A percentile compares a stretch with the other conserved stretches of the same genome.
Evolutionary conservation across 1,140 invertebrate genomes (phyloP).

Genomic region (Listronotus oregonensis): DNA sequence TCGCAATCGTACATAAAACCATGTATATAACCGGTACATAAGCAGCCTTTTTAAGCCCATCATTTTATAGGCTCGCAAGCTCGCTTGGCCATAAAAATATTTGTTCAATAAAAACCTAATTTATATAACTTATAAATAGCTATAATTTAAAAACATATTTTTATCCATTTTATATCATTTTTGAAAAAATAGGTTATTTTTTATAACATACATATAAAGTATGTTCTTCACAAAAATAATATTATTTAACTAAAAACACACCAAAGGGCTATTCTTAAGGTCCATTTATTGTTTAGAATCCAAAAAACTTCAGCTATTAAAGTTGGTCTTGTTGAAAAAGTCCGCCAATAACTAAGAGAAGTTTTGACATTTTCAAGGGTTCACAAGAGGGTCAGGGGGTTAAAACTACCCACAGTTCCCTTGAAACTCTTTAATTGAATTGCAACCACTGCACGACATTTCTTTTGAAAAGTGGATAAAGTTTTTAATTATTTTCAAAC

Average conservation of each 20-base stretch:
- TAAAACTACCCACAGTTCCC: constrained; percentile 10
- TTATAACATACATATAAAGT: no score
- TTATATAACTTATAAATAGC: no score
- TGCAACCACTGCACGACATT: constrained; percentile 52
- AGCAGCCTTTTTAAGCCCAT: no score
- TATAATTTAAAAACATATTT: no score
- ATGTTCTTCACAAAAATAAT: not conserved
- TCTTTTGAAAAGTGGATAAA: constrained; percentile 51
- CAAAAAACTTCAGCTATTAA: constrained; percentile 38
- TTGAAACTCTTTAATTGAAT: constrained; percentile 53
- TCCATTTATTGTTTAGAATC: constrained; percentile 34
- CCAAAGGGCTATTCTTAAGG: not conserved
- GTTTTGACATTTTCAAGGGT: constrained; percentile 46
- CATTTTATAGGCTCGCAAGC: no score
- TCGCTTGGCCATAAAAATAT: no score
- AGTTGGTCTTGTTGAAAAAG: constrained; percentile 37
- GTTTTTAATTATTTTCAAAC: constrained; percentile 55
- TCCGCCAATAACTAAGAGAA: constrained; percentile 40
- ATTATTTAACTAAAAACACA: not conserved
- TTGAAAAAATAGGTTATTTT: no score
- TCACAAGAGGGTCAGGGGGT: constrained; percentile 1
- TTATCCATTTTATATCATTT: no score
- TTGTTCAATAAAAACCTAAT: no score
- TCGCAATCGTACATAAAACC: no score
- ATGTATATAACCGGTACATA: no score